Conservation (phyloP, 2,113 vertebrate species). For the Tringa solitaria region DNA sequence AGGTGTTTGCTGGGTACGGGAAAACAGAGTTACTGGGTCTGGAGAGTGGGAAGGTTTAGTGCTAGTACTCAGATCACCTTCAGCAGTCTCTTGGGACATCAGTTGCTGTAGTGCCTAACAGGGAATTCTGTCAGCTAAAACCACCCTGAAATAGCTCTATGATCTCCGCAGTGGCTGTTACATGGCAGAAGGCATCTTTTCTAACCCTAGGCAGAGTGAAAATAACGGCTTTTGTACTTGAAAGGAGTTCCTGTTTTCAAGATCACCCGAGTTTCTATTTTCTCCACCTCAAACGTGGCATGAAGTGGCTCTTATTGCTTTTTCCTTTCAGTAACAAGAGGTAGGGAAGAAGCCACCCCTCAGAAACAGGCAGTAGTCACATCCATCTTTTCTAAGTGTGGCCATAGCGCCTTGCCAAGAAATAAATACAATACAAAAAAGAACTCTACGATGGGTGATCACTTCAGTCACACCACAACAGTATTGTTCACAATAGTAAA, state of each 20-base stretch:
- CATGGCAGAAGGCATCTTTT: background rate
- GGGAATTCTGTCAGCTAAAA: background rate
- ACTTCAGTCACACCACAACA: background rate
- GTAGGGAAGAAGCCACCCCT: background rate
- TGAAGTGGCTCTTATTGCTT: background rate
- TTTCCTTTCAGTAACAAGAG: background rate
- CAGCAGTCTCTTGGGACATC: background rate
- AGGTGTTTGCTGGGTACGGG: background rate
- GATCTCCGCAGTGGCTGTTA: background rate
- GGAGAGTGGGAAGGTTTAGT: background rate
- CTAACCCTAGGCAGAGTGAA: background rate
- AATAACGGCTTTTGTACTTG: background rate
- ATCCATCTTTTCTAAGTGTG: rapidly evolving
- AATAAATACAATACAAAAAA: background rate
- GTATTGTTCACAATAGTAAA: background rate
- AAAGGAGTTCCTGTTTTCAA: background rate
- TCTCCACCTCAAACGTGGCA: background rate
- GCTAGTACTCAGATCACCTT: background rate
- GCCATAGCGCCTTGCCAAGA: background rate
- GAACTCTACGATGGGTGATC: rapidly evolving
- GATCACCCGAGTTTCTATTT: background rate
- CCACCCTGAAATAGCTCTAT: background rate
- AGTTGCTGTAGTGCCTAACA: background rate
- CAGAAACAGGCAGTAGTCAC: background rate
- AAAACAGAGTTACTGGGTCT: background rate